phyloP scores from a whole-genome alignment of 1,140 invertebrate genomes.

The Reticulitermes speratus region DNA sequence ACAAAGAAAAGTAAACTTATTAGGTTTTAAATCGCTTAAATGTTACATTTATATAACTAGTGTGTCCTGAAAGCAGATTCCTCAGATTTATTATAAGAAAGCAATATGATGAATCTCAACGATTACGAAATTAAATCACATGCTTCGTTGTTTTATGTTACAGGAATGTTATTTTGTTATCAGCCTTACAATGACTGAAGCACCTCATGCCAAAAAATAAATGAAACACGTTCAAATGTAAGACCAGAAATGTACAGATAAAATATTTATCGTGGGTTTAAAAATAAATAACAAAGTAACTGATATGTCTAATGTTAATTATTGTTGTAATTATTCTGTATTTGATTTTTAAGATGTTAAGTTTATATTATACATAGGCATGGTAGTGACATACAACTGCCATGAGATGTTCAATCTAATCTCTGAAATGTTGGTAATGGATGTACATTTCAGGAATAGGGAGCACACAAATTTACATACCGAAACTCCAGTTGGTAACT shows the following conservation, averaged over 20 bases:
- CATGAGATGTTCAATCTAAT: neutral
- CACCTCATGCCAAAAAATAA: neutral
- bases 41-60: neutral
- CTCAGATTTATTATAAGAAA: slow-evolving; percentile 1
- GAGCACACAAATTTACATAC: neutral
- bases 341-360: slow-evolving; percentile 14
- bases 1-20: neutral
- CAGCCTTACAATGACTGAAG: neutral
- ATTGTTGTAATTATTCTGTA: slow-evolving; percentile 8
- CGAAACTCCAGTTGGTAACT: neutral
- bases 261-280: neutral
- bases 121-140: neutral
- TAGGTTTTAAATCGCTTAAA: slow-evolving; percentile 7
- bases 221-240: neutral
- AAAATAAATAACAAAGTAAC: neutral
- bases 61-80: slow-evolving; percentile 23
- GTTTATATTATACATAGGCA: neutral
- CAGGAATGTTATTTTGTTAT: neutral
- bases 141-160: neutral
- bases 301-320: neutral
- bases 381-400: neutral
- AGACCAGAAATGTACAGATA: neutral
- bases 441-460: neutral
- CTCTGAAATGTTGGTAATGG: neutral
- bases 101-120: neutral